Conservation (phyloP, 2,888 invertebrate species). For the Tinea trinotella region DNA sequence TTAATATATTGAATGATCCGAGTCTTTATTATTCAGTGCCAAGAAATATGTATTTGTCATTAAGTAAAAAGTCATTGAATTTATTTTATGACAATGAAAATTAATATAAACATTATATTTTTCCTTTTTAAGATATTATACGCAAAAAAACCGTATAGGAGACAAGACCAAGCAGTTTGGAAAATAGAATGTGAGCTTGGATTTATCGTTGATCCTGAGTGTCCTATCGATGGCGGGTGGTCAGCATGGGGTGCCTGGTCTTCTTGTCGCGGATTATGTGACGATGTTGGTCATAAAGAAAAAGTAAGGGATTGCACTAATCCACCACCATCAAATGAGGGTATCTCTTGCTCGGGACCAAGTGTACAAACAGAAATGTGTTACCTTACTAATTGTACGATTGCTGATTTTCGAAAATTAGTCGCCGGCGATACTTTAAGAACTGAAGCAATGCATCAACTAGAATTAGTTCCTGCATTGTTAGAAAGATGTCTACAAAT, state of each 20-base stretch:
- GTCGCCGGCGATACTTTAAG: constrained; percentile 44
- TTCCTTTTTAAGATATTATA: neutral
- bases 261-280: constrained; percentile 57
- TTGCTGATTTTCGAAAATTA: constrained; percentile 46
- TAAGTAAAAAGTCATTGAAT: too few relatives aligned
- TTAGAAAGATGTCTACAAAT: constrained; percentile 55
- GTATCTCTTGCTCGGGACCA: constrained; percentile 49
- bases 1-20: too few relatives aligned
- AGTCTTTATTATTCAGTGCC: too few relatives aligned
- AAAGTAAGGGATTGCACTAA: constrained; percentile 54
- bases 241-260: constrained; percentile 61
- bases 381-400: constrained; percentile 50
- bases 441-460: constrained; percentile 42
- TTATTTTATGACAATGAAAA: too few relatives aligned
- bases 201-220: constrained; percentile 44
- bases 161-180: constrained; percentile 47
- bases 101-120: neutral
- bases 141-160: constrained; percentile 37
- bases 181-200: constrained; percentile 57
- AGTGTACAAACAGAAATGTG: constrained; percentile 52
- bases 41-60: too few relatives aligned
- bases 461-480: constrained; percentile 52
- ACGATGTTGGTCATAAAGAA: constrained; percentile 48
- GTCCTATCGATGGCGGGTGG: constrained; percentile 66
- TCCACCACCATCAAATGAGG: constrained; percentile 54